phyloP scores from a whole-genome alignment of 1,140 invertebrate species.

The Potamilus streckersoni region DNA sequence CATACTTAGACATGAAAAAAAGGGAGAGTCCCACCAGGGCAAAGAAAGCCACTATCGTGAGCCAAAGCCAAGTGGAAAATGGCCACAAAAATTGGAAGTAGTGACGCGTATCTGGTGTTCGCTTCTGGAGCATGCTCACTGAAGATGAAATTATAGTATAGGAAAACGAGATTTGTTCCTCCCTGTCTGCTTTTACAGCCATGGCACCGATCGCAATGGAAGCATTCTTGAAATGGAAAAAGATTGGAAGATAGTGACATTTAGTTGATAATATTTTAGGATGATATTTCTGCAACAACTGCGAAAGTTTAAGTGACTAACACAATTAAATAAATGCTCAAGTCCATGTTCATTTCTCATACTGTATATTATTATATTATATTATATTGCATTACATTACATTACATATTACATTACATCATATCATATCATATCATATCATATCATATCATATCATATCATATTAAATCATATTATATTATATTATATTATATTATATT shows the following conservation, averaged over 20 bases:
- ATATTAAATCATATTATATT: no score
- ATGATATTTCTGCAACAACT: no score
- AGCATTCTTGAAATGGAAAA: conserved; percentile 44
- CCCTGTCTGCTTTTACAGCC: conserved; percentile 49
- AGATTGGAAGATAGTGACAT: not conserved
- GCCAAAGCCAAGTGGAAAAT: conserved; percentile 42
- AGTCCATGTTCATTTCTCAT: no score
- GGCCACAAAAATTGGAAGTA: conserved; percentile 51
- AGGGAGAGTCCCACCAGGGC: conserved; percentile 47
- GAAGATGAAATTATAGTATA: conserved; percentile 54
- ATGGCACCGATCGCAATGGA: conserved; percentile 56
- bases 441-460: no score
- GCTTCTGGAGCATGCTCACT: conserved; percentile 47
- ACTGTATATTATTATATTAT: no score
- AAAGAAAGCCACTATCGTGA: conserved; percentile 52
- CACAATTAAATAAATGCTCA: no score
- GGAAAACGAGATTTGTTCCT: conserved; percentile 56
- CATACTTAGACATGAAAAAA: conserved; percentile 55
- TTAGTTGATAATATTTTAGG: no score
- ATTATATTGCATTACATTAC: no score
- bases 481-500: no score
- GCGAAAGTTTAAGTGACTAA: no score
- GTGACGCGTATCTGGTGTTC: conserved; percentile 42
- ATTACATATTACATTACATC: no score
- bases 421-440: no score